Evolutionary conservation across 2,797 vertebrate genomes (phyloP).

Genomic region (Pseudochromis fuscus): DNA sequence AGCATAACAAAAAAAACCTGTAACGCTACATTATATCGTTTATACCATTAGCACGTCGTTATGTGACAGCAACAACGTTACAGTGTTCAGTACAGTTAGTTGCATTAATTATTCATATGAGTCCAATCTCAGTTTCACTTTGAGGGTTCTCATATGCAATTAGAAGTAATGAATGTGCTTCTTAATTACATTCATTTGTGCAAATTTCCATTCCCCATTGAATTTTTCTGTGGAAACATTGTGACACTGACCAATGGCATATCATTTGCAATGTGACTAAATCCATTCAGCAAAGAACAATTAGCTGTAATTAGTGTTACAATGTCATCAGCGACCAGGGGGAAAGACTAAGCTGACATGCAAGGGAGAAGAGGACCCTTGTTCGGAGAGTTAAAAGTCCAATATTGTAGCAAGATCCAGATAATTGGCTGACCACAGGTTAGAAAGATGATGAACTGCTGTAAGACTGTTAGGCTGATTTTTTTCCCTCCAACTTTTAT

Average conservation of each 20-base stretch:
- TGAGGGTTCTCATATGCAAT: conserved; percentile 83
- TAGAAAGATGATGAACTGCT: conserved; percentile 69
- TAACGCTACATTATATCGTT: conserved; percentile 44
- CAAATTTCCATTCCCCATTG: conserved; percentile 83
- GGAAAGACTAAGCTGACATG: conserved; percentile 79
- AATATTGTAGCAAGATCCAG: conserved; percentile 66
- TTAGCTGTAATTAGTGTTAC: conserved; percentile 86
- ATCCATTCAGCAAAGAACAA: conserved; percentile 84
- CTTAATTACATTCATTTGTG: conserved; percentile 87
- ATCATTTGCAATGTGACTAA: conserved; percentile 85
- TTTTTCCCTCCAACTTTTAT: conserved; percentile 7
- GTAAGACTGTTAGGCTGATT: conserved; percentile 34
- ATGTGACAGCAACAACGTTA: conserved; percentile 53
- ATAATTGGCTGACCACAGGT: conserved; percentile 80
- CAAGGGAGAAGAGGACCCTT: conserved; percentile 71
- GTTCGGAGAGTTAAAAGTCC: conserved; percentile 74
- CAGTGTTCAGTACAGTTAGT: conserved; percentile 68
- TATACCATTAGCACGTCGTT: conserved; percentile 39
- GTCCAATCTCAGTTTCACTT: conserved; percentile 83
- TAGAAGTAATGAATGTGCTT: conserved; percentile 86
- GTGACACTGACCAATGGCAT: conserved; percentile 85
- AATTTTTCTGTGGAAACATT: conserved; percentile 85
- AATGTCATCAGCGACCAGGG: conserved; percentile 82
- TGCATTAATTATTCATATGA: conserved; percentile 80
- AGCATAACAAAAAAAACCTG: conserved; percentile 9